phyloP scores from a whole-genome alignment of 2,113 vertebrate genomes.

The Sebastes fasciatus region DNA sequence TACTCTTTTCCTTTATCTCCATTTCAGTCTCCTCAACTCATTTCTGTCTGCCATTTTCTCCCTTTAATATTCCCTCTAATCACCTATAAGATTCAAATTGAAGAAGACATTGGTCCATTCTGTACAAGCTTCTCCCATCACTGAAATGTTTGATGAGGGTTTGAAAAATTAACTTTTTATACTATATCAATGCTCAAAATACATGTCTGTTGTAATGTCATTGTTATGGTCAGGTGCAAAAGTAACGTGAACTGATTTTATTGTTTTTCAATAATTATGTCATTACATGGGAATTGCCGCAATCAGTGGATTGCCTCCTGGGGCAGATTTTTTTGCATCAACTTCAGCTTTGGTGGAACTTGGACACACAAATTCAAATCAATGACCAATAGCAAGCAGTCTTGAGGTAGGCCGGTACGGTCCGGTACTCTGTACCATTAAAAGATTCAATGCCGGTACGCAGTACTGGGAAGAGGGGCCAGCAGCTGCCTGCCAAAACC shows the following conservation, averaged over 20 bases:
- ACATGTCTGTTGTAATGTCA: not conserved
- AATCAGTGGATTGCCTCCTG: not conserved
- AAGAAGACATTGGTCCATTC: slow-evolving; percentile 6
- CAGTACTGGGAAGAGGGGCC: no score
- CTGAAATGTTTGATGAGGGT: not conserved
- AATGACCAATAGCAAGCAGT: not conserved
- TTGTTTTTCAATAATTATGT: no score
- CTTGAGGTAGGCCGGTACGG: not conserved
- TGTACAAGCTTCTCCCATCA: not conserved
- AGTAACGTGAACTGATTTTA: not conserved
- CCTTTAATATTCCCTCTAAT: slow-evolving; percentile 38
- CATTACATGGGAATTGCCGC: not conserved
- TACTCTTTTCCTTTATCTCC: slow-evolving; percentile 35
- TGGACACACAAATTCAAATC: not conserved
- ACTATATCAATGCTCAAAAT: no score
- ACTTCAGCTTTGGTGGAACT: not conserved
- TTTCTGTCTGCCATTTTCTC: slow-evolving; percentile 29
- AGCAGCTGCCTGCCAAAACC: no score
- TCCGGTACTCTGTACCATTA: no score
- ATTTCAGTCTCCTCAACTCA: slow-evolving; percentile 3
- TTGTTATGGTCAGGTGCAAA: not conserved
- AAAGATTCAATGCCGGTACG: no score
- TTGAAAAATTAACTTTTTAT: not conserved
- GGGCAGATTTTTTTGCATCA: not conserved
- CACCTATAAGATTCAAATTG: slow-evolving; percentile 11